Evolutionary conservation across 2,113 vertebrate genomes (phyloP).

Genomic region (Abramis brama): DNA sequence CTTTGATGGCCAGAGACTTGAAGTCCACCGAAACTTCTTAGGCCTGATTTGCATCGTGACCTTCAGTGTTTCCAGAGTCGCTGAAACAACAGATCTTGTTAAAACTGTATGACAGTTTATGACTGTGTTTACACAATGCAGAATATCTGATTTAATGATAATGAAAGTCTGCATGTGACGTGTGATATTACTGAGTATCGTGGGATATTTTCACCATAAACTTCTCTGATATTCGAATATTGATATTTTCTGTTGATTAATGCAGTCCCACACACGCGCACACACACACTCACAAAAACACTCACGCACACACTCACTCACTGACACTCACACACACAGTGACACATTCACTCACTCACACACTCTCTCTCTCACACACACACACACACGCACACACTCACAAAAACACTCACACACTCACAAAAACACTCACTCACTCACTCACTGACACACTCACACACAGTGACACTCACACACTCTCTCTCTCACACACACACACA

Average conservation of each 20-base stretch:
- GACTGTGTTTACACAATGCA: conserved; percentile 69
- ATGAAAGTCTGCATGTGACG: conserved; percentile 67
- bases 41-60: conserved; percentile 59
- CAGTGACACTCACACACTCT: too few species aligned
- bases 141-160: conserved; percentile 70
- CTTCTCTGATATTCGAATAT: conserved; percentile 61
- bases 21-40: neutral
- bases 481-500: too few species aligned
- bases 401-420: too few species aligned
- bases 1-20: neutral
- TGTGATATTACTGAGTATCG: conserved; percentile 60
- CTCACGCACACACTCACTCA: too few species aligned
- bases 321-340: too few species aligned
- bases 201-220: conserved; percentile 58
- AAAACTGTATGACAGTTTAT: conserved; percentile 71
- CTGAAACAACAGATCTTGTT: conserved; percentile 76
- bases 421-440: too few species aligned
- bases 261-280: conserved; percentile 13
- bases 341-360: too few species aligned
- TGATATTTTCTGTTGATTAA: conserved; percentile 60
- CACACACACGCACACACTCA: too few species aligned
- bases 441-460: too few species aligned
- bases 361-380: too few species aligned
- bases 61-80: conserved; percentile 62
- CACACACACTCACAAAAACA: too few species aligned